Evolutionary conservation across 2,888 invertebrate species (phyloP).

Genomic region (Pammene aurita): DNA sequence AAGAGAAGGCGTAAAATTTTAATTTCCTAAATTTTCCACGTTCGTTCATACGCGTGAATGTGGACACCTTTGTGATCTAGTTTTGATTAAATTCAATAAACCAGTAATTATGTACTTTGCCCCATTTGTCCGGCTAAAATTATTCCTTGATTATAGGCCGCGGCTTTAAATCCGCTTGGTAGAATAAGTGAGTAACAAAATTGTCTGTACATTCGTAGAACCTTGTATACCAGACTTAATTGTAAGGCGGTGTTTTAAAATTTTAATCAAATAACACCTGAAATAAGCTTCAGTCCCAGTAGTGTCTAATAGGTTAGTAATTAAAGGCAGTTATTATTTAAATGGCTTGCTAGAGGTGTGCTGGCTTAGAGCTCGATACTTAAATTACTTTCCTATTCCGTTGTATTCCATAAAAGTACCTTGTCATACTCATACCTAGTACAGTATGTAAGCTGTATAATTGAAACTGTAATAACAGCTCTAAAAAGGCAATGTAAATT

Average conservation of each 20-base stretch:
- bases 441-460: not conserved
- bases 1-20: conserved; percentile 54
- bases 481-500: conserved; percentile 6
- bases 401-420: conserved; percentile 15
- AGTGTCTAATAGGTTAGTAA: conserved; percentile 46
- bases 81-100: conserved; percentile 70
- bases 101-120: conserved; percentile 78
- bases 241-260: conserved; percentile 64
- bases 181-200: conserved; percentile 62
- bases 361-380: conserved; percentile 30
- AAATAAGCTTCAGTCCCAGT: conserved; percentile 72
- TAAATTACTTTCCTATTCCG: conserved; percentile 32
- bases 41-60: conserved; percentile 72
- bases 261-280: conserved; percentile 79
- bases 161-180: conserved; percentile 69
- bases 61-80: conserved; percentile 74
- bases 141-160: conserved; percentile 73
- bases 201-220: conserved; percentile 58
- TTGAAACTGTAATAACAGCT: conserved; percentile 19
- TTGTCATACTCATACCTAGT: not conserved
- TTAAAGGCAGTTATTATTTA: conserved; percentile 49
- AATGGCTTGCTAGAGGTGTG: conserved; percentile 51
- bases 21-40: conserved; percentile 54
- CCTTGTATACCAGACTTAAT: conserved; percentile 61
- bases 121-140: conserved; percentile 73